A percentile compares a stretch with the other conserved stretches of the same genome.
phyloP scores from a whole-genome alignment of 1,140 invertebrate genomes.

The Saccostrea echinata region DNA sequence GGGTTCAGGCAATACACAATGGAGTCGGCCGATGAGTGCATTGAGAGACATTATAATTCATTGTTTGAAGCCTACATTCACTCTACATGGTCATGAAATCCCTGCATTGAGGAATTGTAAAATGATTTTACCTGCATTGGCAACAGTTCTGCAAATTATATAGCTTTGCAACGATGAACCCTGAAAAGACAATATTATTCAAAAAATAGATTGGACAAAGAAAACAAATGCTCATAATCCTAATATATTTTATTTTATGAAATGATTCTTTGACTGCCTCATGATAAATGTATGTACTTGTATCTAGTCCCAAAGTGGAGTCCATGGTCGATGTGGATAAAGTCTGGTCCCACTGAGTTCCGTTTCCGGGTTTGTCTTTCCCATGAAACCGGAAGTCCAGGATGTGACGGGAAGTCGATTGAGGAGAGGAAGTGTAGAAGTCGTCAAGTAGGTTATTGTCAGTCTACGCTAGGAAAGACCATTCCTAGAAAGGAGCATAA shows the following conservation, averaged over 20 bases:
- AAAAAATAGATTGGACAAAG: too few species aligned
- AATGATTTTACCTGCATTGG: too few species aligned
- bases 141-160: too few species aligned
- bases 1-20: too few species aligned
- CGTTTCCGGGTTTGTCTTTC: constrained; percentile 50
- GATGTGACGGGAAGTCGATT: constrained; percentile 37
- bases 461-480: constrained; percentile 39
- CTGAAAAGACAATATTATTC: too few species aligned
- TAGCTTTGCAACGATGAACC: too few species aligned
- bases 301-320: constrained; percentile 48
- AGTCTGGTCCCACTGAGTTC: constrained; percentile 53
- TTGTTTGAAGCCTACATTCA: too few species aligned
- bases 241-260: neutral
- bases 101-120: too few species aligned
- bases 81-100: too few species aligned
- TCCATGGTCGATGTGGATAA: constrained; percentile 57
- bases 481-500: constrained; percentile 40
- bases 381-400: neutral
- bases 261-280: neutral
- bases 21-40: too few species aligned
- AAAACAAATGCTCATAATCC: too few species aligned
- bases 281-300: neutral
- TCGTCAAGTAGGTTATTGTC: constrained; percentile 33
- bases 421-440: constrained; percentile 46
- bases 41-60: too few species aligned